Evolutionary conservation across 2,797 vertebrate genomes (phyloP), one percentile per base, ranked within the genome.

Genomic region (Columba guinea): DNA sequence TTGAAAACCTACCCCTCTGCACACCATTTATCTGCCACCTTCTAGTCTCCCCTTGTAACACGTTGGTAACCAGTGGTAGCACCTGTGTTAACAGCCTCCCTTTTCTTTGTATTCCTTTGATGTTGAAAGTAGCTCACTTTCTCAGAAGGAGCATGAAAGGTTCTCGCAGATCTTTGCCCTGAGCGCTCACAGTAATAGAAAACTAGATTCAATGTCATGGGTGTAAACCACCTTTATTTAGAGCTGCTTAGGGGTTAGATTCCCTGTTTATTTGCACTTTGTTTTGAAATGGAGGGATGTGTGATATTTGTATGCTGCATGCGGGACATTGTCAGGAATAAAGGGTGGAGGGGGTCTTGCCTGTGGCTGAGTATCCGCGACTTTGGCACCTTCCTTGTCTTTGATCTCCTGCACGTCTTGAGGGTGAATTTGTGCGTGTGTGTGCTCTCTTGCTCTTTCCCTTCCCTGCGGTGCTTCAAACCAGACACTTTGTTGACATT

Each of bases 141-240:
- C 91, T 90, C 15, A 3, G 35, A 75, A 93, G 70, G 20, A 82
- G 62, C 74, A 3, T 67, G 88, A 94, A 93, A 90, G 59, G 44
- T 92, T 95, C 86, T 39, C 18, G 5, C 37, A 64, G 63, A 46
- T 87, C 86, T 90, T 59, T 89, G 92, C 94, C 93, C 70, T 20
- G 44, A 91, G 92, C 16, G 0, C 62, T 94, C 27, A 18, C 21
- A 53, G 84, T 65, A 79, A 70, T 90, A 80, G 71, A 94, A 96
- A 94, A 37, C 81, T 13, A 44, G 73, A 79, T 84, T 78, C 59
- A 55, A 0, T 92, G 94, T 85, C 92, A 51, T 2, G 28, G 78
- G 24, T 86, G 41, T 73, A 8, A 89, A 92, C 12, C 53, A 7
- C 56, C 73, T 93, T 91, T 84, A 23, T 86, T 94, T 81, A 41